Evolutionary conservation across 2,888 invertebrate species (phyloP), one percentile per base, ranked within the genome.

Genomic region (Scaptomyza polygonia): DNA sequence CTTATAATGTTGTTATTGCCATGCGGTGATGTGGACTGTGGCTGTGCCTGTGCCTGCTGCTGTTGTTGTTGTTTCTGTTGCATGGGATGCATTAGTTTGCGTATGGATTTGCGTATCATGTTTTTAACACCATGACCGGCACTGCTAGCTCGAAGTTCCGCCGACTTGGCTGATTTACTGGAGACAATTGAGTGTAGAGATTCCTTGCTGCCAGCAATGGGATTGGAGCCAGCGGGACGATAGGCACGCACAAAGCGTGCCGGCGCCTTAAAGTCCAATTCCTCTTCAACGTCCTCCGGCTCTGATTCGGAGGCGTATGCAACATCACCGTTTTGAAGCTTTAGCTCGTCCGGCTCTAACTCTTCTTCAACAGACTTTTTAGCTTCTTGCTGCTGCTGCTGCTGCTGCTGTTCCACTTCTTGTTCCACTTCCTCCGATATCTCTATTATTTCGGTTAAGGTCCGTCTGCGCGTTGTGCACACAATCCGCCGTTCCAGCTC

Each of bases 231-330:
- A 5, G 88, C 72, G 3, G 88, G 89, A 0, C 90, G 89, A 68
- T 91, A 92, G 14, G 89, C 86, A 11, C 92, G 89, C 11, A 91
- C 89, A 73, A 92, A 92, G 30, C 90, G 90, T 2, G 88, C 70
- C 4, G 91, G 90, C 4, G 85, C 78, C 68, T 89, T 90, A 52
- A 91, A 89, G 16, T 83, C 80, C 7, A 81, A 69, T 3, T 39
- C 42, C 18, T 45, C 61, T 4, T 67, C 67, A 7, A 54, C 65
- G 0, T 82, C 76, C 4, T 87, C 84, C 3, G 73, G 61, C 2
- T 87, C 84, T 14, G 80, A 78, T 5, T 79, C 84, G 8, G 81
- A 82, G 4, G 77, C 82, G 48, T 85, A 81, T 4, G 72, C 76
- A 18, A 87, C 84, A 72, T 86, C 88, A 3, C 16, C 67, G 5